These are phyloP conservation scores for Musca domestica DNA, from an alignment of 1,140 invertebrate genomes.

Conservation along the genomic window DNA sequence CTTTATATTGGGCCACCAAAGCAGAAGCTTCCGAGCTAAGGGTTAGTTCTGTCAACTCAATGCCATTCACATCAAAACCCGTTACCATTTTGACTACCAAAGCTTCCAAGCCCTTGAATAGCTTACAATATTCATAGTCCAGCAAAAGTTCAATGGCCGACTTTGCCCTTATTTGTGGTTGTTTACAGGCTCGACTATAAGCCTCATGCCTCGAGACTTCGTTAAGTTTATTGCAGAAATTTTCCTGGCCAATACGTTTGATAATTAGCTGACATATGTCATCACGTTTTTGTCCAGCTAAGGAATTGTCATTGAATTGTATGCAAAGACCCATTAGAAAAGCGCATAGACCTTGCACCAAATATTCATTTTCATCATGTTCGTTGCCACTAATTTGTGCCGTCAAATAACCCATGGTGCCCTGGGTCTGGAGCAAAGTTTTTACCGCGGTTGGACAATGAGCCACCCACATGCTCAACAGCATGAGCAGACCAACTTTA, in stretches of 20 bases:
- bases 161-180: constrained; percentile 82
- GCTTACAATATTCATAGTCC: constrained; percentile 92
- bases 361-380: constrained; percentile 82
- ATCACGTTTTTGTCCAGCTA: constrained; percentile 76
- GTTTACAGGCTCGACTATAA: constrained; percentile 89
- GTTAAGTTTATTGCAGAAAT: constrained; percentile 81
- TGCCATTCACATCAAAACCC: constrained; percentile 47
- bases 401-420: constrained; percentile 82
- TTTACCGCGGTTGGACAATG: constrained; percentile 82
- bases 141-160: constrained; percentile 78
- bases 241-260: constrained; percentile 89
- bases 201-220: constrained; percentile 86
- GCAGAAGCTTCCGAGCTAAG: constrained; percentile 59
- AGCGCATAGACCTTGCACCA: constrained; percentile 89
- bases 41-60: constrained; percentile 58
- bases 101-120: constrained; percentile 76
- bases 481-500: constrained; percentile 87
- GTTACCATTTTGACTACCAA: constrained; percentile 46
- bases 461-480: constrained; percentile 85
- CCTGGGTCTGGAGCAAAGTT: constrained; percentile 79
- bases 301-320: constrained; percentile 87
- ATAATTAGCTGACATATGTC: constrained; percentile 80
- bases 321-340: constrained; percentile 92
- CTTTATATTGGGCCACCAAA: constrained; percentile 79
- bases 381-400: constrained; percentile 74